phyloP scores from a whole-genome alignment of 2,113 vertebrate genomes.

The Lanius ludovicianus region DNA sequence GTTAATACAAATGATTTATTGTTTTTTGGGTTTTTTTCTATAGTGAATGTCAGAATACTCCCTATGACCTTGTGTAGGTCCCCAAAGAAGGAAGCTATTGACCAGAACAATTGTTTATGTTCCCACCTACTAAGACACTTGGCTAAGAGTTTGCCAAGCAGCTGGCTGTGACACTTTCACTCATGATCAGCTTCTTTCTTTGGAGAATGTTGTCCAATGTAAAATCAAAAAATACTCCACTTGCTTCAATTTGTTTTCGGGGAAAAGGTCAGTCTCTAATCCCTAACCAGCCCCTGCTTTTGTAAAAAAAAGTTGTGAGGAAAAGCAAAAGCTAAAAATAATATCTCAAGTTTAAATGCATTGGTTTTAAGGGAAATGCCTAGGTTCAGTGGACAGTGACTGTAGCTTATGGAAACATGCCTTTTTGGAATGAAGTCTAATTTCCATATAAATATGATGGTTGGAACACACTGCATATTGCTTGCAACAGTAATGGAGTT shows the following conservation, averaged over 20 bases:
- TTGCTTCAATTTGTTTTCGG: background rate
- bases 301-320: background rate
- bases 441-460: slow-evolving; percentile 66
- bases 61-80: background rate
- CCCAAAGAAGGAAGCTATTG: background rate
- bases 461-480: background rate
- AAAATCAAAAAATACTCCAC: background rate
- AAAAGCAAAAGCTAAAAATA: background rate
- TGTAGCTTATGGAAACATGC: slow-evolving; percentile 10
- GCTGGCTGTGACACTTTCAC: background rate
- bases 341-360: slow-evolving; percentile 52
- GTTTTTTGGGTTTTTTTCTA: background rate
- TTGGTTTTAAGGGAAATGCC: slow-evolving; percentile 2
- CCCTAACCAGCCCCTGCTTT: background rate
- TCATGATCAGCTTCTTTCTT: background rate
- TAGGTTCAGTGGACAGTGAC: slow-evolving; percentile 17
- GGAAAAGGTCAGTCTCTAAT: background rate
- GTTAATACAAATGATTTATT: background rate
- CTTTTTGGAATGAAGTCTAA: background rate
- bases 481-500: background rate
- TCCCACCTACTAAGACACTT: background rate
- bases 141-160: background rate
- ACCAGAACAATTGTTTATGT: background rate
- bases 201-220: background rate
- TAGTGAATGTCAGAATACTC: background rate